Base-by-base conservation (phyloP, 2,888 invertebrate species). In the Latrodectus hesperus region DNA sequence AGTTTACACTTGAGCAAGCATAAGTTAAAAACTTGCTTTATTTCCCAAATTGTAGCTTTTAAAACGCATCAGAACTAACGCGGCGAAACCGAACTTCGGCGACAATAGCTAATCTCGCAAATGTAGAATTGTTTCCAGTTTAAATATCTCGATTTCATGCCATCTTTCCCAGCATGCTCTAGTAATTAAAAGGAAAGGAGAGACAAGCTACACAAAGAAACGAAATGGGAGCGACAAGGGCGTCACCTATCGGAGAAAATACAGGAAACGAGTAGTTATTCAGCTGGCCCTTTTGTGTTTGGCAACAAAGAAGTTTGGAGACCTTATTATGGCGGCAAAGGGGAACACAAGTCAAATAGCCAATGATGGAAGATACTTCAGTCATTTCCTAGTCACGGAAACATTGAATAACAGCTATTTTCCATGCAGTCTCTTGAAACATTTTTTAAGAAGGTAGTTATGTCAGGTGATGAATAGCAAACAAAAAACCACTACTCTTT, bases 251-350 rank as follows among this genome's bases (percentile, higher is more conserved):
- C 78, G 84, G 78, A 51, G 53, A 22, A 74, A 78, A 55, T 49
- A 53, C 53, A 67, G 84, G 67, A 85, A 73, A 26, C 70, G 60
- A 65, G 52, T 60, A 51, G 79, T 68, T 85, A 68, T 85, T 85
- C 84, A 85, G 84, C 84, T 79, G 84, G 22, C 38, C n/a, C 84
- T 79, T 84, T 85, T 85, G 84, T 85, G 70, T 51, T 17, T 38
- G 26, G 17, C 67, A 77, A 84, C 84, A 84, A 84, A 65, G 82
- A 75, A 76, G 71, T 16, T 60, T 60, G 60, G 60, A 60, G n/a
- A n/a, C 12, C n/a, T 16, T 16, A 60, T 60, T 16, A 12, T 60
- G 14, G 60, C n/a, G 60, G 60, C 6, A n/a, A 16, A n/a, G 11
- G 12, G 60, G 60, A 60, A n/a, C 60, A 60, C n/a, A 76, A n/a